Evolutionary conservation across 2,888 invertebrate genomes (phyloP), one percentile per base, ranked within the genome.

Genomic region (Limnephilus marmoratus): DNA sequence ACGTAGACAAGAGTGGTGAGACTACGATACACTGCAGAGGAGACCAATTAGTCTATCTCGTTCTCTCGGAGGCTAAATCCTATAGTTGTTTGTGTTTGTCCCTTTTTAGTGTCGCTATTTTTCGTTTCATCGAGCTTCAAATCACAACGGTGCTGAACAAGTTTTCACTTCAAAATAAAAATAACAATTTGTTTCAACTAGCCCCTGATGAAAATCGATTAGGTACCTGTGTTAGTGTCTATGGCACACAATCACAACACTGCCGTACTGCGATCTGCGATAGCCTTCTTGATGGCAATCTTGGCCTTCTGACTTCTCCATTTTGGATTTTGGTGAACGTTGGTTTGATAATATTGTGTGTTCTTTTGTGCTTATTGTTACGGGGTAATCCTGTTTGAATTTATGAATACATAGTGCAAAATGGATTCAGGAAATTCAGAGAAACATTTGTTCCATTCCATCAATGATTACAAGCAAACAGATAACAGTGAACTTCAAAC

Each of bases 351-450:
- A 68, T 68, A 68, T 68, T 68, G n/a, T 68, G 68, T 24, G 24
- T 68, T 68, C 24, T 68, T 68, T 68, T 68, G 68, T 68, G 68
- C 68, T 24, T 68, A n/a, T 68, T n/a, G 68, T n/a, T 68, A 68
- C 68, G 68, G 68, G 68, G 68, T 68, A 68, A 68, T 68, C 68
- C 68, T 68, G 68, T 83, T 83, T 83, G 37, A 83, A 18, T 83
- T 83, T 34, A 34, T 83, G 37, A 83, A 83, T 37, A 83, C 83
- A n/a, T 31, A 83, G 83, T 29, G n/a, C 87, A 34, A 15, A 81
- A 91, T 91, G 91, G 88, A 91, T 34, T 82, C 91, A 31, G 91
- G 91, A 31, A 86, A 91, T 91, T 87, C 91, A 37, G 85, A 87
- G 41, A 91, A 91, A 86, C 91, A 68, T 91, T 45, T 91, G 81